A percentile compares a stretch with the other conserved stretches of the same genome.
Conservation (phyloP, 2,797 vertebrate species). For the Lindbergichthys nudifrons region DNA sequence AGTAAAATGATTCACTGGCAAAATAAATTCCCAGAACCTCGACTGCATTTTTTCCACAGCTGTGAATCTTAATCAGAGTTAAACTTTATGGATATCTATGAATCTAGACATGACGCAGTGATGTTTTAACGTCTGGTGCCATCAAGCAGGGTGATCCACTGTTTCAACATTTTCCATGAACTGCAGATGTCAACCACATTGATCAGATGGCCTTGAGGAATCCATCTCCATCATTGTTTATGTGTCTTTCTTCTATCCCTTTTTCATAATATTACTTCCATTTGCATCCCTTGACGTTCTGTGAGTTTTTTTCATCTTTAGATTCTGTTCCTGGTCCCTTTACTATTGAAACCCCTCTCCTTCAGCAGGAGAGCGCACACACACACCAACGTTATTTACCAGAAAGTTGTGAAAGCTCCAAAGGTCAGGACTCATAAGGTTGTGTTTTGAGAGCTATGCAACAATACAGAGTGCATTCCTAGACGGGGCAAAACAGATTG, state of each 20-base stretch:
- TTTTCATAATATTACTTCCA: constrained; percentile 1
- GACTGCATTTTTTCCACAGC: constrained; percentile 35
- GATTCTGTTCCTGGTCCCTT: constrained; percentile 12
- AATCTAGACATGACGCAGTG: constrained; percentile 42
- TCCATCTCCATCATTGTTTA: constrained; percentile 25
- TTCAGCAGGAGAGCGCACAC: constrained; percentile 5
- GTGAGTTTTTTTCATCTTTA: background rate
- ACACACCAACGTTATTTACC: background rate
- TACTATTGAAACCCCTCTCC: background rate
- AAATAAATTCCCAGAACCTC: constrained; percentile 37
- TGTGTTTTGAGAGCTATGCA: constrained; percentile 39
- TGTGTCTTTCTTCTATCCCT: constrained; percentile 32
- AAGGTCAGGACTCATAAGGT: constrained; percentile 6
- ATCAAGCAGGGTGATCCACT: background rate
- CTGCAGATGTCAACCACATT: constrained; percentile 25
- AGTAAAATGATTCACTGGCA: constrained; percentile 19
- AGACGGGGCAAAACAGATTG: constrained; percentile 29
- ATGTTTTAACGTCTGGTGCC: constrained; percentile 52
- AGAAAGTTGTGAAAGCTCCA: background rate
- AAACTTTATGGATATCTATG: constrained; percentile 43
- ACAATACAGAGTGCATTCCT: constrained; percentile 65
- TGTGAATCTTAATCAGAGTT: constrained; percentile 20
- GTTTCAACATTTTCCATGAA: constrained; percentile 31
- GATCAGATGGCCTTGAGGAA: constrained; percentile 14
- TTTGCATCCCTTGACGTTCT: constrained; percentile 12